Base-by-base conservation (phyloP, 2,888 invertebrate species). In the Aleiodes alternator region DNA sequence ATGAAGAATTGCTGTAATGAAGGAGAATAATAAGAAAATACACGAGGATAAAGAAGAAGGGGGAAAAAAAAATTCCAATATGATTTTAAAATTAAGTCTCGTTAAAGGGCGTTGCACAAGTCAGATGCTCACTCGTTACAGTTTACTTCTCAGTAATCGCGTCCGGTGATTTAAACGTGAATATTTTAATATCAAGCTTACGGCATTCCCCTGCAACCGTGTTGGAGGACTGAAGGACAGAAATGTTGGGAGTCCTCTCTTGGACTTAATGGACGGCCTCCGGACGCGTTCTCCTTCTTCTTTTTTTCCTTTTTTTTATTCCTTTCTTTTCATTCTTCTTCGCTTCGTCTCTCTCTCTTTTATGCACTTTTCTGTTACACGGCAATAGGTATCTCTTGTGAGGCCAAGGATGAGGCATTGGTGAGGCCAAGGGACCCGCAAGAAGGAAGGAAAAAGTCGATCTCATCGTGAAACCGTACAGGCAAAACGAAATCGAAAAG, bases 131-230 rank as follows among this genome's bases (percentile, higher is more conserved):
- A 23, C 59, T 68, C 71, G 73, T 68, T 43, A 51, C 66, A 23
- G 59, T 70, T 51, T 53, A 66, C 66, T 61, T 53, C 61, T 72
- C 61, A 70, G 75, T 74, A 76, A 78, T 77, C 61, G 72, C 61
- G 68, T 76, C 74, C 73, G 74, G 51, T 71, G 75, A 80, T 77
- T 77, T 76, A 76, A 78, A 77, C 77, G 76, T 76, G 76, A 59
- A 76, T 73, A 78, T 78, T 78, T 78, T 71, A 75, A 75, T 76
- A 78, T 78, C 74, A 78, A 78, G 56, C 72, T 74, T 64, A 64
- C 64, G 64, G 64, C 64, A 64, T 64, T 64, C 48, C 48, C 43
- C 8, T 43, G 64, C 64, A 48, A 31, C 34, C 59, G 59, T 59
- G 64, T 38, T 43, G 48, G 31, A 48, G 56, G 23, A 75, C 66